A percentile compares a stretch with the other conserved stretches of the same genome.
phyloP scores from a whole-genome alignment of 2,888 invertebrate genomes.

The Adelphocoris suturalis region DNA sequence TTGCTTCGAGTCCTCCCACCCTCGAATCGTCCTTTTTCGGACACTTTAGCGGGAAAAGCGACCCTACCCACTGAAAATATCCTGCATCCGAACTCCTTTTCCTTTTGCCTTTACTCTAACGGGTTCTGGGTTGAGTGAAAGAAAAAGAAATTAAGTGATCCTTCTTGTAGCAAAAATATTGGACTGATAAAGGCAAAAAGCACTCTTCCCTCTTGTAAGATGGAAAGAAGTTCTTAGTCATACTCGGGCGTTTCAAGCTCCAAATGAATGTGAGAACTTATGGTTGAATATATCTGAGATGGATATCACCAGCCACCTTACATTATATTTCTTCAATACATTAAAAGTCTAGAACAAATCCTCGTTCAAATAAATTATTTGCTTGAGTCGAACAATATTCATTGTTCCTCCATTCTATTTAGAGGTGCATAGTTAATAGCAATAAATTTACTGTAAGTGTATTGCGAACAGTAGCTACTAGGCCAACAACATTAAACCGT shows the following conservation, averaged over 20 bases:
- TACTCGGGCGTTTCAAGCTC: no score
- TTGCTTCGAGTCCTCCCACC: conserved; percentile 14
- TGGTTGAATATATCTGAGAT: background rate
- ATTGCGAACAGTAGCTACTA: no score
- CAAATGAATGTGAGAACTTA: background rate
- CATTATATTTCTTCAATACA: no score
- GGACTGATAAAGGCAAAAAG: conserved; percentile 58
- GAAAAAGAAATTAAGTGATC: conserved; percentile 59
- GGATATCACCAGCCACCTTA: background rate
- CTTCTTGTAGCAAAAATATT: conserved; percentile 50
- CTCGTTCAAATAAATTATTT: no score
- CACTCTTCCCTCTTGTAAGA: background rate
- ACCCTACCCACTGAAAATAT: conserved; percentile 67
- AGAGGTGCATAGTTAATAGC: no score
- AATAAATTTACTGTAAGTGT: no score
- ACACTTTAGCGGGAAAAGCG: conserved; percentile 58
- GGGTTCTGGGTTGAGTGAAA: conserved; percentile 20
- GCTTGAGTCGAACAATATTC: no score
- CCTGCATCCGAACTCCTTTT: conserved; percentile 47
- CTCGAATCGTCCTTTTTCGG: conserved; percentile 50
- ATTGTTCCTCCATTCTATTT: no score
- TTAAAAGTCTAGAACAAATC: no score
- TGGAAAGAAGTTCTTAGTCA: background rate
- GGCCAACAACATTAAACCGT: no score
- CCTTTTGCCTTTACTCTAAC: conserved; percentile 24